Evolutionary conservation across 2,797 vertebrate genomes (phyloP), one percentile per base, ranked within the genome.

Genomic region (Enteromius paludinosus): DNA sequence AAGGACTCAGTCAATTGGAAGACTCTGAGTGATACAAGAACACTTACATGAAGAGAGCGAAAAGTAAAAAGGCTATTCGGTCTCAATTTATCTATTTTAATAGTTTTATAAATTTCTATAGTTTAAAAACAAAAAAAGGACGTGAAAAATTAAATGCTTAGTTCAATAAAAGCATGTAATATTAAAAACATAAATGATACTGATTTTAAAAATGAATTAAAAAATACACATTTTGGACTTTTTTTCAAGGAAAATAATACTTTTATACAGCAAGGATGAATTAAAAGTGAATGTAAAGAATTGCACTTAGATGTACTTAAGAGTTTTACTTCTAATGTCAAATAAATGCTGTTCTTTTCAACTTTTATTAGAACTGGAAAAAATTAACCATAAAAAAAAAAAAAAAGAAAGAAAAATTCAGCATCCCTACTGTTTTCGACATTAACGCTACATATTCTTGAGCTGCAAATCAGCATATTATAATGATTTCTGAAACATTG

Each of bases 1-100:
- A 86, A 81, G 12, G 14, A n/a, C 43, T 15, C 14, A 45, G 4
- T 38, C 49, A 49, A 43, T 54, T 45, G 41, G 25, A 75, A 38
- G 69, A 45, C 62, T 59, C 14, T 18, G 61, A 62, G 38, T 18
- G 10, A 18, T 9, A 56, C 47, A 65, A 59, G 8, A n/a, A 28
- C 5, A 38, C 66, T 54, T 68, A 78, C 9, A 38, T 43, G 6
- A 17, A 45, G 2, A 69, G n/a, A 6, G 30, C 15, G 20, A 68
- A 56, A 68, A 54, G 14, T 10, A 47, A 47, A 3, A 2, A 52
- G 38, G 10, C 38, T 41, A 41, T 9, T 33, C 20, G 6, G 11
- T 64, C 41, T 30, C 15, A 33, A 47, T 64, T 20, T 28, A 30
- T 28, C 1, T 0, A n/a, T 23, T 38, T 23, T 41, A 9, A 38